Base-by-base conservation (phyloP, 2,888 invertebrate species). In the Patella depressa region DNA sequence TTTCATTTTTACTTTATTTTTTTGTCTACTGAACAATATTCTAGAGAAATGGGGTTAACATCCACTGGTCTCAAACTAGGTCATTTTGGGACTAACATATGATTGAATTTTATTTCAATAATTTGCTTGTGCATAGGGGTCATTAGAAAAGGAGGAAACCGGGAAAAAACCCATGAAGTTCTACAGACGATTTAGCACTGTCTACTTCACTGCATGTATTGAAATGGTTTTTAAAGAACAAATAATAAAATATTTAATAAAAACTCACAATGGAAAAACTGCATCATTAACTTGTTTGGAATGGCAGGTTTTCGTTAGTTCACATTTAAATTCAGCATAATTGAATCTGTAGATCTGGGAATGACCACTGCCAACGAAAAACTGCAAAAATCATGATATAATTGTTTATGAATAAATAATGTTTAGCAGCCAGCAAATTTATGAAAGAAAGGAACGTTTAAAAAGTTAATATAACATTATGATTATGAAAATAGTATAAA, bases 331-430 rank as follows among this genome's bases (percentile, higher is more conserved):
- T 24, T 94, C 94, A 19, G 93, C 92, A 55, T 95, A 90, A 86
- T 94, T 94, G 73, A 97, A 94, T 73, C 94, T 93, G 92, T 95
- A 97, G 80, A 98, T 95, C 93, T 97, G 96, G 85, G 96, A 95
- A 83, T 93, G 93, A 4, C 93, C 92, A 0, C 97, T 97, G 0
- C 96, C 97, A 1, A 95, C 95, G 55, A 96, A 93, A 77, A 97
- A 93, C 84, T 94, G 86, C 72, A 86, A 87, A 45, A 77, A 29
- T 70, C 74, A 79, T 9, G 45, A 9, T 15, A 65, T 3, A 9
- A 24, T 12, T 45, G 11, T 15, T 59, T 2, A 74, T 34, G 17
- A 11, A 74, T n/a, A 59, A 59, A 73, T n/a, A 73, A 57, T 19
- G 59, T 74, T 57, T 11, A 12, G 12, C 2, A 9, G 17, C 19